phyloP scores from a whole-genome alignment of 2,113 vertebrate species.

The Strix aluco region DNA sequence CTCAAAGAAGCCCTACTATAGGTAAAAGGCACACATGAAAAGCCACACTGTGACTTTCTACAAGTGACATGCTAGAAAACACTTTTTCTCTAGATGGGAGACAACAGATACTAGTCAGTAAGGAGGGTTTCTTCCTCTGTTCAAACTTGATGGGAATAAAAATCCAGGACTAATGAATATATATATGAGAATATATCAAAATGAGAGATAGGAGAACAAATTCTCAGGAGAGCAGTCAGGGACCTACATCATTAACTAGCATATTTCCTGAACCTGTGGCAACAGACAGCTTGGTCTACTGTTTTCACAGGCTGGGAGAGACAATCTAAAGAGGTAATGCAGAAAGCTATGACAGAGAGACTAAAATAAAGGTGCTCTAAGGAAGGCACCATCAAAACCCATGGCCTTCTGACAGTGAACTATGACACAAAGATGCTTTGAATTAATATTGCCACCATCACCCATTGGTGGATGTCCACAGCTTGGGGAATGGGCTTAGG shows the following conservation, averaged over 20 bases:
- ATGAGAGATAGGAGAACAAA: neutral
- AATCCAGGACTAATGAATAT: neutral
- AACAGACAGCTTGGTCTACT: neutral
- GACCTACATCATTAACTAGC: neutral
- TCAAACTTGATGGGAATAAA: neutral
- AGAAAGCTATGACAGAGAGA: neutral
- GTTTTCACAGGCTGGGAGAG: neutral
- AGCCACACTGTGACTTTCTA: neutral
- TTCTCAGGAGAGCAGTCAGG: neutral
- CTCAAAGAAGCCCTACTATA: neutral
- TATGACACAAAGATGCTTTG: neutral
- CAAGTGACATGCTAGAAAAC: neutral
- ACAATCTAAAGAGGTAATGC: neutral
- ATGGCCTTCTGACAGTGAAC: neutral
- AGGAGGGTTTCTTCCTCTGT: neutral
- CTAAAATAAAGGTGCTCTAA: neutral
- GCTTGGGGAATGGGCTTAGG: neutral
- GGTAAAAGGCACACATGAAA: neutral
- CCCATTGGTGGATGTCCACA: neutral
- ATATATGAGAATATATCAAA: neutral
- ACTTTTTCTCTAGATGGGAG: neutral
- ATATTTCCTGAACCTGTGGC: neutral
- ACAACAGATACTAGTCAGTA: neutral
- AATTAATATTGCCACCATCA: neutral
- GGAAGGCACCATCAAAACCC: neutral